These are phyloP conservation scores for Myiotriccus ornatus DNA, from an alignment of 2,797 vertebrate genomes.

Conservation along the genomic window DNA sequence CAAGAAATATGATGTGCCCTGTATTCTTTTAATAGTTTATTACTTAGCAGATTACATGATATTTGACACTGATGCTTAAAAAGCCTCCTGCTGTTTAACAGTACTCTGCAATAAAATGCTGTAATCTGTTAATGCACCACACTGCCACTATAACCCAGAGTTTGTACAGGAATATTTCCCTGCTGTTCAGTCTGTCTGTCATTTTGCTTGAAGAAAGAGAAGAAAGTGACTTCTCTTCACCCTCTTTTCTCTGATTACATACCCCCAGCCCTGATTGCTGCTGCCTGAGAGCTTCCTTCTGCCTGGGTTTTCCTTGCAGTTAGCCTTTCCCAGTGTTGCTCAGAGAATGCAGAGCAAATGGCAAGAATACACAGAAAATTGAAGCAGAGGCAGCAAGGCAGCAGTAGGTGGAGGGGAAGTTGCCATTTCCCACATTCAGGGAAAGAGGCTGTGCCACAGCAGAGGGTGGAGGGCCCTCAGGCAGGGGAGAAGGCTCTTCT, in stretches of 20 bases:
- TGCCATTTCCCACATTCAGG: not conserved
- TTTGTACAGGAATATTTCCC: not conserved
- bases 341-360: not conserved
- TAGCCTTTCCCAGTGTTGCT: not conserved
- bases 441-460: not conserved
- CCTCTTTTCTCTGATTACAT: not conserved
- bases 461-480: not conserved
- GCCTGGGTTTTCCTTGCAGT: not conserved
- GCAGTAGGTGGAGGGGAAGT: not conserved
- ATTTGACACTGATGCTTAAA: conserved; percentile 23
- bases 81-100: conserved; percentile 8
- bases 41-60: conserved; percentile 24
- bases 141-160: not conserved
- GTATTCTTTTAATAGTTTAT: conserved; percentile 28
- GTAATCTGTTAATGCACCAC: not conserved
- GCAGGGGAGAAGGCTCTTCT: not conserved
- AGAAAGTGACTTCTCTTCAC: not conserved
- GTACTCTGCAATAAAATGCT: not conserved
- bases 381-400: not conserved
- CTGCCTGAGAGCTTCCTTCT: not conserved
- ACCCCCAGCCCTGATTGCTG: not conserved
- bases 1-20: not conserved
- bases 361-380: not conserved
- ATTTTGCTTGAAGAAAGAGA: not conserved
- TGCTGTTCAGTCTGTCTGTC: not conserved